A percentile compares a stretch with the other conserved stretches of the same genome.
These are phyloP conservation scores for Fundulus diaphanus DNA, from an alignment of 2,797 vertebrate genomes.

Conservation along the genomic window DNA sequence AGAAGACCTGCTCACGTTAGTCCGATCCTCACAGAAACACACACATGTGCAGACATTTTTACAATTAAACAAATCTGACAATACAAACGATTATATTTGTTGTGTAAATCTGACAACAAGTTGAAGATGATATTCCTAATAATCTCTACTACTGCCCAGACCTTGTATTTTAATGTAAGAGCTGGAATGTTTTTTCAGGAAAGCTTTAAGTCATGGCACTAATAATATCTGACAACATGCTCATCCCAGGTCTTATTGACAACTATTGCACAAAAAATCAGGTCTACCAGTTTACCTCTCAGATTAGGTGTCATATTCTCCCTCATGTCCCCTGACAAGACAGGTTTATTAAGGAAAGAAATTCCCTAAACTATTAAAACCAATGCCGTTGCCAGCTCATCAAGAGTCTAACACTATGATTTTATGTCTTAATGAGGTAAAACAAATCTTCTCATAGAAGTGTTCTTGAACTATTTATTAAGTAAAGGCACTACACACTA, in stretches of 20 bases:
- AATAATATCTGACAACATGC: neutral
- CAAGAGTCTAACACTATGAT: neutral
- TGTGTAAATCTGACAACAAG: neutral
- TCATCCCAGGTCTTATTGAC: neutral
- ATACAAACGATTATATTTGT: neutral
- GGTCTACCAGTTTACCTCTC: neutral
- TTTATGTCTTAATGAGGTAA: neutral
- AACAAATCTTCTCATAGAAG: neutral
- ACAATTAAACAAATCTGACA: neutral
- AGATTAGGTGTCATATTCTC: neutral
- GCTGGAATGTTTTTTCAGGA: neutral
- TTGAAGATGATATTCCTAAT: neutral
- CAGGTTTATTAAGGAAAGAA: neutral
- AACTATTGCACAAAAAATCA: neutral
- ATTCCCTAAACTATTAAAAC: neutral
- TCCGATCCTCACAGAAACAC: slow-evolving; percentile 15
- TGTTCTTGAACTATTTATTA: neutral
- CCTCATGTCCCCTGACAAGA: neutral
- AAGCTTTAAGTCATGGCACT: neutral
- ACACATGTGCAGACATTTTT: neutral
- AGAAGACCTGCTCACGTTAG: slow-evolving; percentile 71
- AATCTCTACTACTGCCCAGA: neutral
- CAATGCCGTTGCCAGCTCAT: neutral
- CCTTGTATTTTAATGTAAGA: neutral
- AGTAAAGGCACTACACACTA: neutral